Percentiles rank a stretch among this genome's conserved stretches.
Conservation (phyloP, 2,797 vertebrate species). For the Diceros bicornis region DNA sequence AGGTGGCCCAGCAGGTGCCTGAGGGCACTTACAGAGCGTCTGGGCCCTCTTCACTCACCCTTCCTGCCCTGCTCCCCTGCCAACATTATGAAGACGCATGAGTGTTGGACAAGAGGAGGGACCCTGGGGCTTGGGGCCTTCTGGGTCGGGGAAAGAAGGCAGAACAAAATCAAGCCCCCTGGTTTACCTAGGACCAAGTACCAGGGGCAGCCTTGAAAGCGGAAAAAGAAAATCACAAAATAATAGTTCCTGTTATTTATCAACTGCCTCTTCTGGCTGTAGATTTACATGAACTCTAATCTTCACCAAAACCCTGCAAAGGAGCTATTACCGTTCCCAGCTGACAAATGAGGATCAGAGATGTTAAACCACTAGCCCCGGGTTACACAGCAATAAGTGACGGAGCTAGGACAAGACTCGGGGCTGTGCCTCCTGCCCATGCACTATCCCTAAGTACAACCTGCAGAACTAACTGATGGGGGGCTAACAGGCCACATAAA, state of each 20-base stretch:
- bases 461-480: not conserved
- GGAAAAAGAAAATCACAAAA: slow-evolving; percentile 16
- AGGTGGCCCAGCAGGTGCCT: not conserved
- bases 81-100: not conserved
- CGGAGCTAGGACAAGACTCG: not conserved
- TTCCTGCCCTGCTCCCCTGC: not conserved
- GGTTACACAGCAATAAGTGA: not conserved
- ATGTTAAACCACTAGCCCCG: not conserved
- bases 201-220: not conserved
- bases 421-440: not conserved
- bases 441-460: not conserved
- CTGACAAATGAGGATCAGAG: slow-evolving; percentile 11
- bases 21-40: not conserved
- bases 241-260: not conserved
- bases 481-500: not conserved
- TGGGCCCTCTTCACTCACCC: not conserved
- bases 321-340: not conserved
- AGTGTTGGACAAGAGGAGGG: not conserved
- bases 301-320: not conserved
- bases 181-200: not conserved
- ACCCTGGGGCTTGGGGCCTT: not conserved
- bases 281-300: not conserved
- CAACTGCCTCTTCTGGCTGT: not conserved
- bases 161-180: not conserved
- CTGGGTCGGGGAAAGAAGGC: not conserved